phyloP scores from a whole-genome alignment of 2,888 invertebrate genomes.

The Phrixothrix hirtus region DNA sequence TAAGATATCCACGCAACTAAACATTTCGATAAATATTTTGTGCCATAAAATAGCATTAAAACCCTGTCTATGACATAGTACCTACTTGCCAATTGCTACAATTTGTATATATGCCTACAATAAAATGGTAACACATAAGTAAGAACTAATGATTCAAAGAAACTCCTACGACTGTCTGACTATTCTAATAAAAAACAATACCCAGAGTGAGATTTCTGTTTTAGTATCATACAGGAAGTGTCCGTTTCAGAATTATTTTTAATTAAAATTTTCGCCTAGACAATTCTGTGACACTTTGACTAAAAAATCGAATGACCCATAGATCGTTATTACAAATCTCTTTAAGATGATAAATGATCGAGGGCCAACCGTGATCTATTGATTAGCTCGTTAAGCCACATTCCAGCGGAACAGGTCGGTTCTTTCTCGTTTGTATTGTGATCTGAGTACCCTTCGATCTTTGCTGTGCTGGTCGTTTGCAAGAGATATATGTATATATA shows the following conservation, averaged over 20 bases:
- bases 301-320: conserved; percentile 48
- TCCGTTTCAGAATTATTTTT: conserved; percentile 12
- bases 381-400: conserved; percentile 58
- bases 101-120: conserved; percentile 41
- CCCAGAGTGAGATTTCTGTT: conserved; percentile 4
- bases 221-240: not conserved
- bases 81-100: conserved; percentile 39
- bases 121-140: conserved; percentile 40
- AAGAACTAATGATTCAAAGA: conserved; percentile 40
- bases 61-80: conserved; percentile 35
- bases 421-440: conserved; percentile 38
- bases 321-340: conserved; percentile 56
- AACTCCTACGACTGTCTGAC: conserved; percentile 34
- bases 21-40: conserved; percentile 30
- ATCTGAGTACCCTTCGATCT: conserved; percentile 21
- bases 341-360: conserved; percentile 58
- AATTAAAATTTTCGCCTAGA: conserved; percentile 37
- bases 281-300: conserved; percentile 51
- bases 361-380: conserved; percentile 58
- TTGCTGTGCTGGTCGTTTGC: conserved; percentile 40
- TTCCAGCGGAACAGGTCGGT: conserved; percentile 48
- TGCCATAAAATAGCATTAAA: conserved; percentile 40
- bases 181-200: conserved; percentile 10
- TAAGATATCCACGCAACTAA: too few species aligned
- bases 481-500: conserved; percentile 56